A percentile compares a stretch with the other conserved stretches of the same genome.
Evolutionary conservation across 2,888 invertebrate genomes (phyloP).

Genomic region (Pachymerium ferrugineum): DNA sequence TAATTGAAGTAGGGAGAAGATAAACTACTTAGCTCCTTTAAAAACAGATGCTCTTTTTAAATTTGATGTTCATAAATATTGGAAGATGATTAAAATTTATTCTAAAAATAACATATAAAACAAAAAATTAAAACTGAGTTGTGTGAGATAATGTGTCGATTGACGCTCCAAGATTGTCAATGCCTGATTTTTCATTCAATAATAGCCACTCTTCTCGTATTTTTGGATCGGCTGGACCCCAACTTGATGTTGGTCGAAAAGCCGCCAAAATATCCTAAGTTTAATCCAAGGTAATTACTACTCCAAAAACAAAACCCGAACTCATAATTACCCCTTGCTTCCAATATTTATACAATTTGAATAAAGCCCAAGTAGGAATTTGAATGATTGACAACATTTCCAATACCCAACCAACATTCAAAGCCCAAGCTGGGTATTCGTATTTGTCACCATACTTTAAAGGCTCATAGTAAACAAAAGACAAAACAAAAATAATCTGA

Average conservation of each 20-base stretch:
- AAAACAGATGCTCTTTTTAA: too few species aligned
- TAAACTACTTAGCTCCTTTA: too few species aligned
- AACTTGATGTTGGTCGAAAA: conserved; percentile 39
- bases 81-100: too few species aligned
- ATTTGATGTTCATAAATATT: too few species aligned
- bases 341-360: conserved; percentile 36
- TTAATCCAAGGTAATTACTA: neutral
- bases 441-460: conserved; percentile 37
- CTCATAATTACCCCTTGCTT: conserved; percentile 35
- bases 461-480: conserved; percentile 38
- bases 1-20: too few species aligned
- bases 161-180: neutral
- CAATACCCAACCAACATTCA: conserved; percentile 40
- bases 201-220: neutral
- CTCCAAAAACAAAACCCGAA: neutral
- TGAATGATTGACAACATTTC: conserved; percentile 40
- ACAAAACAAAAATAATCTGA: conserved; percentile 41
- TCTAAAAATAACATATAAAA: too few species aligned
- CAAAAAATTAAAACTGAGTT: neutral
- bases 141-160: neutral
- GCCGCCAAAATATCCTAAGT: conserved; percentile 38
- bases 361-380: conserved; percentile 40
- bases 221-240: conserved; percentile 40
- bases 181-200: neutral
- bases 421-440: conserved; percentile 41